phyloP scores from a whole-genome alignment of 2,888 invertebrate genomes.

The Campoplex capitator region DNA sequence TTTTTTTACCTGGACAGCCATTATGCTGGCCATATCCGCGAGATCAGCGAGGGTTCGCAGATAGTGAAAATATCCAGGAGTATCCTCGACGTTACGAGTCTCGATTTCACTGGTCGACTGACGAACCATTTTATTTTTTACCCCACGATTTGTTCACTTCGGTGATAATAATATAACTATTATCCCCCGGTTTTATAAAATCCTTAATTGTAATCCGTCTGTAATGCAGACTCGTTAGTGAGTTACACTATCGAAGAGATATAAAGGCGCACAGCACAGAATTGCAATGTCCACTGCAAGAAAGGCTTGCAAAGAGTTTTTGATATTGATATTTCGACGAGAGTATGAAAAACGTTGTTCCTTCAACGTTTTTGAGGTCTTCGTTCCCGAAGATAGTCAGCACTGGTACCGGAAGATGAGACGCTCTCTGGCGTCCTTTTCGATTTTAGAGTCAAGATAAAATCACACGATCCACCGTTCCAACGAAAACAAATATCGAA shows the following conservation, averaged over 20 bases:
- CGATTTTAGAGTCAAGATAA: not conserved
- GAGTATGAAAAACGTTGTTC: not conserved
- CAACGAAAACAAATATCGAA: not conserved
- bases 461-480: not conserved
- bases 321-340: conserved; percentile 7
- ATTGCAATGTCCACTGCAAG: not conserved
- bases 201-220: conserved; percentile 6
- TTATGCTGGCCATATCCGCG: conserved; percentile 79
- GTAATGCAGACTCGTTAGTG: not conserved
- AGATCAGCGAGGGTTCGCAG: conserved; percentile 79
- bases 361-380: conserved; percentile 71
- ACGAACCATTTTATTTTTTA: conserved; percentile 76
- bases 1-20: conserved; percentile 79
- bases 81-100: conserved; percentile 76
- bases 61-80: conserved; percentile 76
- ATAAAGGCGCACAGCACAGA: not conserved
- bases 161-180: not conserved
- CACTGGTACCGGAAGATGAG: conserved; percentile 47
- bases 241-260: not conserved
- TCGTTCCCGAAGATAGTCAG: conserved; percentile 52
- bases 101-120: conserved; percentile 75
- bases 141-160: not conserved
- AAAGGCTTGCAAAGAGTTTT: not conserved
- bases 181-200: not conserved
- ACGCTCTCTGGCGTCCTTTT: conserved; percentile 48